Evolutionary conservation across 2,888 invertebrate species (phyloP).

Genomic region (Drosophila atripex): DNA sequence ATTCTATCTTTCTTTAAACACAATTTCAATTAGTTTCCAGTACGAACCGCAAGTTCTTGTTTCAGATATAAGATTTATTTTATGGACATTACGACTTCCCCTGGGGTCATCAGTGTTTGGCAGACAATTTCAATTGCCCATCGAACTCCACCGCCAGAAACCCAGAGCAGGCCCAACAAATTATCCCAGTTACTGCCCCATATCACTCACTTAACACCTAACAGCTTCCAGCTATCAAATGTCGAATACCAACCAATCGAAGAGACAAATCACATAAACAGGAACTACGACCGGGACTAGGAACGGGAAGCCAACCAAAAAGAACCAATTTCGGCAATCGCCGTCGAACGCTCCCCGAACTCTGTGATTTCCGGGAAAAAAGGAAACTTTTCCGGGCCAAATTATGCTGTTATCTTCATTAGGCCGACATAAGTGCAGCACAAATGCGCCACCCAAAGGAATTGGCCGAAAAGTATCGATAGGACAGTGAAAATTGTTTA

Average conservation of each 20-base stretch:
- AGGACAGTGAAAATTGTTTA: slow-evolving; percentile 74
- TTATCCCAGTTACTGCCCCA: slow-evolving; percentile 46
- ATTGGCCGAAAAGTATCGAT: slow-evolving; percentile 45
- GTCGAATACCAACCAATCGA: slow-evolving; percentile 25
- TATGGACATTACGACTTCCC: slow-evolving; percentile 4
- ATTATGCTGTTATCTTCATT: slow-evolving; percentile 80
- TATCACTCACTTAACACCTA: slow-evolving; percentile 69
- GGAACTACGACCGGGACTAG: slow-evolving; percentile 54
- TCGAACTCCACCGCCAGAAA: slow-evolving; percentile 7
- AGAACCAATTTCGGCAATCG: slow-evolving; percentile 63
- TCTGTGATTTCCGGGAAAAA: slow-evolving; percentile 65
- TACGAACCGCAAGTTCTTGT: not conserved
- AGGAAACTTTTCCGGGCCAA: slow-evolving; percentile 58
- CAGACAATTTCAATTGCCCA: slow-evolving; percentile 60
- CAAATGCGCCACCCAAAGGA: slow-evolving; percentile 78
- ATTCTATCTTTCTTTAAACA: not conserved
- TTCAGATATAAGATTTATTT: slow-evolving; percentile 12
- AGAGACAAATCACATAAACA: slow-evolving; percentile 62
- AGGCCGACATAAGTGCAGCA: slow-evolving; percentile 76
- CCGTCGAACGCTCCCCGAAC: slow-evolving; percentile 53
- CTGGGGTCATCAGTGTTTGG: slow-evolving; percentile 12
- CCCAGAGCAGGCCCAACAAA: slow-evolving; percentile 33
- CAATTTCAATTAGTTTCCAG: not conserved
- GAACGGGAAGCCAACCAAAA: slow-evolving; percentile 49
- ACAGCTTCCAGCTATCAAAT: slow-evolving; percentile 71